Conservation (phyloP, 2,797 vertebrate genomes). For the Heterohyrax brucei region DNA sequence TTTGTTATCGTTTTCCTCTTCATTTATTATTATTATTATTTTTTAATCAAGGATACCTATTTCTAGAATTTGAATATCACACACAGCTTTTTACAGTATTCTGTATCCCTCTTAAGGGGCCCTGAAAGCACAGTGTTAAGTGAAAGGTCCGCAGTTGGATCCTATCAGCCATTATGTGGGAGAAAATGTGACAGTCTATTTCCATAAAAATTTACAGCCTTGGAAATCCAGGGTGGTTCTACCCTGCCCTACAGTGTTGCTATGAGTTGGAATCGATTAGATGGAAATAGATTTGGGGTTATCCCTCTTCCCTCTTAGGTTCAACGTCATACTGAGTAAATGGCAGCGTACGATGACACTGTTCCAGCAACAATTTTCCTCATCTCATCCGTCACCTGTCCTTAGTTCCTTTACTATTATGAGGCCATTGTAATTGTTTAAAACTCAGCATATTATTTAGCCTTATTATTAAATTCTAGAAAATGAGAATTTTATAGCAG, state of each 20-base stretch:
- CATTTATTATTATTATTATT: background rate
- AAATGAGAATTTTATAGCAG: conserved; percentile 46
- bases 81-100: background rate
- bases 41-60: background rate
- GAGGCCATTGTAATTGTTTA: conserved; percentile 13
- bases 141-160: no score
- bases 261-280: no score
- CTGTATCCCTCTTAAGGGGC: background rate
- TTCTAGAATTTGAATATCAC: background rate
- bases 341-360: background rate
- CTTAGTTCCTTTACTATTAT: background rate
- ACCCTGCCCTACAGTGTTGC: no score
- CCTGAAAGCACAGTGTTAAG: no score
- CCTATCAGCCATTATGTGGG: no score
- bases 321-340: conserved; percentile 28
- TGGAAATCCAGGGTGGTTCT: no score
- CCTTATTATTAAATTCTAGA: conserved; percentile 31
- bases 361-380: background rate
- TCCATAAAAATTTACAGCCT: no score
- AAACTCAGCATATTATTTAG: background rate
- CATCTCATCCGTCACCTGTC: background rate
- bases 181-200: no score
- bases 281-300: no score
- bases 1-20: background rate
- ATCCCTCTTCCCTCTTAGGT: background rate